Conservation (phyloP, 2,888 invertebrate genomes). For the Nezara viridula region DNA sequence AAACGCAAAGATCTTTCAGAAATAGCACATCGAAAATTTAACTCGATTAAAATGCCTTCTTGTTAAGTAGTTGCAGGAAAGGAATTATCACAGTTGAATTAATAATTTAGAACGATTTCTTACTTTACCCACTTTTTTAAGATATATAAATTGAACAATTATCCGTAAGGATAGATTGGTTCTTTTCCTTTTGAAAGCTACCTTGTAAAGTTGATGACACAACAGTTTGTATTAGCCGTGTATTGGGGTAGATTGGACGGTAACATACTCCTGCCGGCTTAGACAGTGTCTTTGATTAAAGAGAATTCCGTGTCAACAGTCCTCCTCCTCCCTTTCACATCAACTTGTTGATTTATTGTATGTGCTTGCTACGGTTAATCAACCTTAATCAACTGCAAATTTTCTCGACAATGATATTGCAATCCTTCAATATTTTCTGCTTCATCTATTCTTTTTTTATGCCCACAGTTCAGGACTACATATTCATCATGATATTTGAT, state of each 20-base stretch:
- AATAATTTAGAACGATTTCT: too few species aligned
- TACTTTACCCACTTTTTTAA: too few species aligned
- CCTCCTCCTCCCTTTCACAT: background rate
- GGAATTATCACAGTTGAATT: too few species aligned
- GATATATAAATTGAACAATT: too few species aligned
- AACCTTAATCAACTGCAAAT: background rate
- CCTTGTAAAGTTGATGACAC: too few species aligned
- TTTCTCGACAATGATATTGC: background rate
- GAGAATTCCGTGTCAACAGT: background rate
- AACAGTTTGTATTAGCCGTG: background rate
- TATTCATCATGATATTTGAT: background rate
- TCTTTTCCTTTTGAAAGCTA: too few species aligned
- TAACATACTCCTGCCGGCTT: background rate
- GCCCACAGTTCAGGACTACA: background rate
- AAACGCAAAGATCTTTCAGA: too few species aligned
- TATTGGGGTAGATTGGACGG: background rate
- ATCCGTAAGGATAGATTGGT: too few species aligned
- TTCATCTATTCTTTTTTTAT: background rate
- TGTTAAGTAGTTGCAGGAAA: too few species aligned
- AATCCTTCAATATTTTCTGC: background rate
- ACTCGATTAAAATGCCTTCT: too few species aligned
- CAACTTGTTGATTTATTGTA: conserved; percentile 26
- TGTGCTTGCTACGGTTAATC: background rate
- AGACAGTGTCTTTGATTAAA: conserved; percentile 20
- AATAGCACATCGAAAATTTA: too few species aligned